Base-by-base conservation (phyloP, 2,797 vertebrate species). In the Neoniphon sammara region DNA sequence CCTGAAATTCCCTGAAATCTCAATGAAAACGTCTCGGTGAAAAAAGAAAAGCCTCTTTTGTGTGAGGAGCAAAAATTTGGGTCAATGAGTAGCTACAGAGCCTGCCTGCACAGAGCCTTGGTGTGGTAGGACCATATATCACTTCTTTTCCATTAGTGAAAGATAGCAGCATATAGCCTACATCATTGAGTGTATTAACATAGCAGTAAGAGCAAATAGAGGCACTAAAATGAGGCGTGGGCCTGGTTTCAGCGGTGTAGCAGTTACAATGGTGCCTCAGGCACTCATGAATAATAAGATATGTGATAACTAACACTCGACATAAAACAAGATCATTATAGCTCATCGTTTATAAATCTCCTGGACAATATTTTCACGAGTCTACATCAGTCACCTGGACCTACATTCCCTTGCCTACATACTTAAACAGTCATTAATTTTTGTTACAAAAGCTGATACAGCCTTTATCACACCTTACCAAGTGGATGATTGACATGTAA, bases 271-370 rank as follows among this genome's bases (percentile, higher is more conserved):
- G 75, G 65, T 70, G 88, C 91, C 86, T 84, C 25, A 0, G 90
- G 88, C 88, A 60, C 77, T 88, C 75, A 60, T 87, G 89, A 87
- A 92, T 92, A 91, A 90, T 88, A 80, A 84, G 75, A 89, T 86
- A 69, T 65, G 80, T 75, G 83, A 90, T 85, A 91, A 89, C 82
- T 82, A 88, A 90, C 82, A 83, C 63, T 77, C 47, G 42, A 81
- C 77, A 78, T 31, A 70, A 80, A 74, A 78, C 63, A 52, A 66
- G 81, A 81, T 61, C 9, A 72, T 73, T 58, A 85, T 58, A 47
- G 56, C 55, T 70, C 73, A 76, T 67, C 66, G 53, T 76, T 70
- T 70, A 58, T 75, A 56, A 58, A 84, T 75, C 53, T 60, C 20
- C 23, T 17, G 47, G 27, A 27, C 14, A 49, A 42, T 21, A 66